Evolutionary conservation across 2,797 vertebrate species (phyloP), one percentile per base, ranked within the genome.

Genomic region (Phoxinus dragarum): DNA sequence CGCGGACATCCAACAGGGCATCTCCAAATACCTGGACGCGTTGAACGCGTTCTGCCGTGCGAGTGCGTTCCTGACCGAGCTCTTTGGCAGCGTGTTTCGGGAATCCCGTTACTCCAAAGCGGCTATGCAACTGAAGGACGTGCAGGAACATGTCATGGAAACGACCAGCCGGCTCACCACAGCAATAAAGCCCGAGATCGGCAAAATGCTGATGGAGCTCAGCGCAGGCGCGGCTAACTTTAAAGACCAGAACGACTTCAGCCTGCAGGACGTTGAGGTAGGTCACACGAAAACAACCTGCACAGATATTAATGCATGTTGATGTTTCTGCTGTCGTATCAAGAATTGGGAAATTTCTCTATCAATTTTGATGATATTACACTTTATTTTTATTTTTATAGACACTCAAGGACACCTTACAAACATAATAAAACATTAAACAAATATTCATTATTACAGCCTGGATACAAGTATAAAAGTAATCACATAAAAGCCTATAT

Each of bases 131-230:
- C 97, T 99, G 94, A 99, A 98, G 93, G 98, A 99, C 93, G 98
- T 99, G 95, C 98, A 99, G 96, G 98, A 99, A 96, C 98, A 99
- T 87, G 98, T 99, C 96, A 99, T 98, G 97, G 98, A 99, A 94
- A 97, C 97, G 86, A 98, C 98, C 82, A 97, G 97, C 91, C 96
- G 98, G 89, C 96, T 99, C 92, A 99, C 98, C 86, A 97, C 98
- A 89, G 98, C 98, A 96, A 99, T 99, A 96, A 99, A 99, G 94
- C 98, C 98, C 0, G 98, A 99, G 95, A 99, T 99, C 34, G 98
- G 97, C 95, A 99, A 99, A 96, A 99, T 99, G 98, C 95, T 99
- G 93, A 99, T 99, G 98, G 98, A 99, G 90, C 96, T 99, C 88
- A 99, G 98, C 66, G 96, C 97, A 0, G 98, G 98, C 81, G 97